Evolutionary conservation across 1,140 invertebrate species (phyloP), one percentile per base, ranked within the genome.

Genomic region (Saccostrea cuccullata): DNA sequence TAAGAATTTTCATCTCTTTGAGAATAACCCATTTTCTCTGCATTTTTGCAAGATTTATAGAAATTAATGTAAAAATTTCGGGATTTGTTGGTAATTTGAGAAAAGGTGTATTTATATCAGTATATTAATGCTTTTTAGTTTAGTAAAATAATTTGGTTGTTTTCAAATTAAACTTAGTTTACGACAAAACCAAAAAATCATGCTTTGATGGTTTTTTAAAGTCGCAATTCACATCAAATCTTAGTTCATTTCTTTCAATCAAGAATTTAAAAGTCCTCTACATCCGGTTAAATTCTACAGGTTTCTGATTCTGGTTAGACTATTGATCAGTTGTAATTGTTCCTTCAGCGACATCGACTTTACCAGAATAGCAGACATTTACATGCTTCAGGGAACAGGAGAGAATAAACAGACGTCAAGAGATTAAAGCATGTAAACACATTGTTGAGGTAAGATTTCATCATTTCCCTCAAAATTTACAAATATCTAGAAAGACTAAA

Each of bases 261-360:
- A 6, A 20, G 58, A 20, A 64, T 64, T 64, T 64, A 2, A 64
- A 64, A 64, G 58, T 0, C 5, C 15, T 6, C 15, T 64, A 64
- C 58, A n/a, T n/a, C 17, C n/a, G 58, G 58, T 64, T 20, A 64
- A 64, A 64, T 77, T 77, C 23, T 26, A 15, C 70, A 77, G 70
- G 70, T 77, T 77, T 36, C 70, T 77, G 70, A 36, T 36, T 15
- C 30, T 77, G 70, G 70, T 77, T 26, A 11, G 70, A 77, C 9
- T 77, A 77, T 77, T 30, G 70, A 77, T 77, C 30, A 0, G 67
- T 73, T 36, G 70, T 77, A 77, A 77, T 77, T 77, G 70, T 77
- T 77, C 70, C 70, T 30, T 77, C 26, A 26, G 30, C 70, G 70
- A 77, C 70, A 77, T 36, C 26, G 70, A 77, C 23, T 36, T 30